A percentile compares a stretch with the other conserved stretches of the same genome.
Conservation (phyloP, 2,113 vertebrate genomes). For the Neomonachus schauinslandi region DNA sequence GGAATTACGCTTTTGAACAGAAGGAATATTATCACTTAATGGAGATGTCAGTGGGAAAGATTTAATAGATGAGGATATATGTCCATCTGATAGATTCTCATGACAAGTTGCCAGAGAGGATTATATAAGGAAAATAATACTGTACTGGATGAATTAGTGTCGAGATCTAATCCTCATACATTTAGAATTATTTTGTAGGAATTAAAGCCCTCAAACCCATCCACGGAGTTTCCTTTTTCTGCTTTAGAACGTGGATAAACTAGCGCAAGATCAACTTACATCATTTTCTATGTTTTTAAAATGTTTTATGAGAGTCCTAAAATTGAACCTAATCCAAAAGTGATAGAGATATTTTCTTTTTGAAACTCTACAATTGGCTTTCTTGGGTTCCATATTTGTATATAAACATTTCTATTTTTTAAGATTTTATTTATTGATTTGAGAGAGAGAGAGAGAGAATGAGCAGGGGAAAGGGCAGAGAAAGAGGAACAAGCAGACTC, state of each 20-base stretch:
- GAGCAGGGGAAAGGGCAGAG: fast-evolving
- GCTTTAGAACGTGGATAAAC: not conserved
- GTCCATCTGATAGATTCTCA: not conserved
- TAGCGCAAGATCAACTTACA: not conserved
- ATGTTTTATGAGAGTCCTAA: not conserved
- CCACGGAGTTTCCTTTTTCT: not conserved
- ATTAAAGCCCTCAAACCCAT: not conserved
- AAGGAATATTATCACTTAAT: not conserved
- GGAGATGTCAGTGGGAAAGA: not conserved
- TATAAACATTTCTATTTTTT: not conserved
- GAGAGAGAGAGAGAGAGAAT: not conserved
- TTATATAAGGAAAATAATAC: constrained; percentile 13
- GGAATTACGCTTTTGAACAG: not conserved
- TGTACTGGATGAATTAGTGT: not conserved
- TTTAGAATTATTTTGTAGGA: not conserved
- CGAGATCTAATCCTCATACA: not conserved
- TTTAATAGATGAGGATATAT: not conserved
- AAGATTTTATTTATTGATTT: not conserved
- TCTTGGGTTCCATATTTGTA: not conserved
- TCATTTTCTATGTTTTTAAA: not conserved
- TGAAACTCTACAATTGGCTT: not conserved
- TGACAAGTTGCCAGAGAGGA: not conserved
- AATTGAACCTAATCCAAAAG: not conserved
- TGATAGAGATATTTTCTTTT: not conserved
- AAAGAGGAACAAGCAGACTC: not conserved